phyloP scores from a whole-genome alignment of 1,140 invertebrate species.

The Caenorhabditis briggsae region DNA sequence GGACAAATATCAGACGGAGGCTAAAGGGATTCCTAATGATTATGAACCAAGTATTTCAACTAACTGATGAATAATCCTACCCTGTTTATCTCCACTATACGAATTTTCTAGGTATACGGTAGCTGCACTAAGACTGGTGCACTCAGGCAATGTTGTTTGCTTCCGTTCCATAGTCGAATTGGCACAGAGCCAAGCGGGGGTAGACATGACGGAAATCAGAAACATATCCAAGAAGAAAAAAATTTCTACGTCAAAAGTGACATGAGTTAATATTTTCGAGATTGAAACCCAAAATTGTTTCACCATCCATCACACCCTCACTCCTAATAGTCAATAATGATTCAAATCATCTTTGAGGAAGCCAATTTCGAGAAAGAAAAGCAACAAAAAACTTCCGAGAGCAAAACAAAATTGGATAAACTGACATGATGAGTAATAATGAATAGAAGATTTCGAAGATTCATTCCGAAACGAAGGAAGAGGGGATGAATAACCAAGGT shows the following conservation, averaged over 20 bases:
- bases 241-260: not conserved
- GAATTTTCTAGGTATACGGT: not conserved
- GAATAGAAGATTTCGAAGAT: not conserved
- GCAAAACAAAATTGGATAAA: not conserved
- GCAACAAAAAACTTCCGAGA: not conserved
- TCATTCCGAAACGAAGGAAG: not conserved
- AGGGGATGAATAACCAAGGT: not conserved
- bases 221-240: not conserved
- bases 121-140: not conserved
- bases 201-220: slow-evolving; percentile 37
- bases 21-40: no score
- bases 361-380: slow-evolving; percentile 6
- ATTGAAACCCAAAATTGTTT: slow-evolving; percentile 18
- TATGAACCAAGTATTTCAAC: no score
- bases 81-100: slow-evolving; percentile 1
- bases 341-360: slow-evolving; percentile 48
- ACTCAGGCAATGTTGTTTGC: not conserved
- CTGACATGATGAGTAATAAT: slow-evolving; percentile 27
- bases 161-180: not conserved
- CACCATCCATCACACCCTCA: not conserved
- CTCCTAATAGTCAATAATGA: not conserved
- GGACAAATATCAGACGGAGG: no score
- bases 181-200: not conserved
- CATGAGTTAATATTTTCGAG: not conserved
- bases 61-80: no score